Evolutionary conservation across 30 jellyfish, hydroid and myxozoan genomes (phyloP).

Genomic region (Aurelia aurita complex sp. Pacific): DNA sequence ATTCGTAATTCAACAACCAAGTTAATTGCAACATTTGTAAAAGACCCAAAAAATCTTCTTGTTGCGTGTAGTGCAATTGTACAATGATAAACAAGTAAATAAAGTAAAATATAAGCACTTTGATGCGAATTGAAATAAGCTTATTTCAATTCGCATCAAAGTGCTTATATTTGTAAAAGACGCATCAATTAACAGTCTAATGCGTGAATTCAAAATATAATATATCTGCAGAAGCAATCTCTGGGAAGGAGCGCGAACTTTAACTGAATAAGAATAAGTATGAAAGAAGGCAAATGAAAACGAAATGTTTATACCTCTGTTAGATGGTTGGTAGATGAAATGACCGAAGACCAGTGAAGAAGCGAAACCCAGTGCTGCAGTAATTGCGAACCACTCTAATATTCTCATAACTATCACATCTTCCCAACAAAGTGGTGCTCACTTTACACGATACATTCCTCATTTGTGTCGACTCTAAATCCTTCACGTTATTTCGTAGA

Average conservation of each 20-base stretch:
- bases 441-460: slow-evolving; percentile 11
- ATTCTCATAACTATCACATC: slow-evolving; percentile 61
- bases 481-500: slow-evolving; percentile 16
- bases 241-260: too few relatives aligned
- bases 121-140: too few relatives aligned
- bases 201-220: not conserved
- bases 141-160: too few relatives aligned
- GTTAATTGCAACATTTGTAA: not conserved
- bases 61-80: too few relatives aligned
- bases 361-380: slow-evolving; percentile 53
- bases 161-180: not conserved
- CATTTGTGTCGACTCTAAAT: not conserved
- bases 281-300: not conserved
- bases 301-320: slow-evolving; percentile 16
- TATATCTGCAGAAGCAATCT: not conserved
- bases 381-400: slow-evolving; percentile 43
- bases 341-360: slow-evolving; percentile 22
- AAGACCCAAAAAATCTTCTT: not conserved
- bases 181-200: not conserved
- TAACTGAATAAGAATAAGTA: too few relatives aligned
- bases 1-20: too few relatives aligned
- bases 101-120: too few relatives aligned
- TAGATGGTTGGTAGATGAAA: slow-evolving; percentile 7
- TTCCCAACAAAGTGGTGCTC: slow-evolving; percentile 13
- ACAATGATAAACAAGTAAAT: too few relatives aligned